phyloP scores from a whole-genome alignment of 2,888 invertebrate genomes.

The Aspidiotus destructor region DNA sequence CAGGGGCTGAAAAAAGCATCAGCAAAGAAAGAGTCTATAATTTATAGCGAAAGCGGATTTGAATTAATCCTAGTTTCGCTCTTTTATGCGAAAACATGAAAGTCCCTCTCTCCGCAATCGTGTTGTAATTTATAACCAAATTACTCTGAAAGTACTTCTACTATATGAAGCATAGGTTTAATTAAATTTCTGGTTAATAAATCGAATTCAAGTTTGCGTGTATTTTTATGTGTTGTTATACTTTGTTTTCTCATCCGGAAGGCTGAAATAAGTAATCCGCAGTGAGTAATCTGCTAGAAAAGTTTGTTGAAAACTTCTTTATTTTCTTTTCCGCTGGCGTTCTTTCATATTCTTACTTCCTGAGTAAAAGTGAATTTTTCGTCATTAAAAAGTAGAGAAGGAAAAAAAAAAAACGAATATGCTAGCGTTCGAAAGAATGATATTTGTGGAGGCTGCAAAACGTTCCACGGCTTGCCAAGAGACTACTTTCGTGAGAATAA shows the following conservation, averaged over 20 bases:
- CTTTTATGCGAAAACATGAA: conserved; percentile 24
- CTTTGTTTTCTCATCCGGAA: conserved; percentile 1
- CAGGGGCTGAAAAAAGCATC: conserved; percentile 19
- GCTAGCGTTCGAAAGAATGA: too few species aligned
- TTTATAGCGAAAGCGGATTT: conserved; percentile 30
- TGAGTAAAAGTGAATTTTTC: too few species aligned
- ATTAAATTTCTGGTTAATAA: conserved; percentile 31
- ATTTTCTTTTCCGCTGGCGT: too few species aligned
- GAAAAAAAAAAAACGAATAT: too few species aligned
- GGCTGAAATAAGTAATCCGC: neutral
- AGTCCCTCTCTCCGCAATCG: neutral
- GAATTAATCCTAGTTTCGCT: conserved; percentile 32
- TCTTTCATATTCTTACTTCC: too few species aligned
- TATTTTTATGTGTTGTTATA: conserved; percentile 21
- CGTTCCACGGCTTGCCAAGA: too few species aligned
- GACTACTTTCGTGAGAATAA: too few species aligned
- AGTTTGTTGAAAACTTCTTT: neutral
- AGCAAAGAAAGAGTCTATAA: conserved; percentile 25
- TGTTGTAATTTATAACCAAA: conserved; percentile 31
- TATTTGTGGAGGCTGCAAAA: too few species aligned
- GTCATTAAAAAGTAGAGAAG: too few species aligned
- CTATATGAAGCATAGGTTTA: conserved; percentile 24
- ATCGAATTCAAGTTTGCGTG: conserved; percentile 29
- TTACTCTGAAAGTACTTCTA: conserved; percentile 29
- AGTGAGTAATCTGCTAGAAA: neutral